A percentile compares a stretch with the other conserved stretches of the same genome.
phyloP scores from a whole-genome alignment of 2,888 invertebrate genomes.

The Habrosyne pyritoides region DNA sequence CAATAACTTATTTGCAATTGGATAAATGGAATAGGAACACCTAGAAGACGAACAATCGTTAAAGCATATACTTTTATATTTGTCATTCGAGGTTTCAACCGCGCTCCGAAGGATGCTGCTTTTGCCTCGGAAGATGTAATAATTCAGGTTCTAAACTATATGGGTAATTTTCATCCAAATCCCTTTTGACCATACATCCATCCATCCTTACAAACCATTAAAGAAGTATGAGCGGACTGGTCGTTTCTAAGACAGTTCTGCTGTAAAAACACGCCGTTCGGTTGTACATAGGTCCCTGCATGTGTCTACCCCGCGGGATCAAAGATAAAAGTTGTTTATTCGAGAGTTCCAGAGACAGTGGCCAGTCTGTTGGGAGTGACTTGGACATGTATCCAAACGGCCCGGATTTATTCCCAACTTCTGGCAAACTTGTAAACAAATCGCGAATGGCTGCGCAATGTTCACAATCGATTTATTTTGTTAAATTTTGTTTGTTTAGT shows the following conservation, averaged over 20 bases:
- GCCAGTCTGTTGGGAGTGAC: constrained; percentile 7
- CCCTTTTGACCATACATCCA: too few species aligned
- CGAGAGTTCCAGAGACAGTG: constrained; percentile 14
- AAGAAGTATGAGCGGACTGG: too few species aligned
- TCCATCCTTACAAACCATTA: too few species aligned
- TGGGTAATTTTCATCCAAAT: too few species aligned
- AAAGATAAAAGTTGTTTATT: constrained; percentile 29
- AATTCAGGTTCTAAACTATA: too few species aligned
- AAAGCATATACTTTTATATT: too few species aligned
- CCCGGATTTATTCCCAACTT: constrained; percentile 8
- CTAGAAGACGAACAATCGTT: too few species aligned
- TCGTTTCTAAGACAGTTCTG: not conserved
- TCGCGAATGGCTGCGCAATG: constrained; percentile 1
- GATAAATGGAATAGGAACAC: not conserved
- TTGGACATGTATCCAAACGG: constrained; percentile 8
- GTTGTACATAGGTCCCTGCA: not conserved
- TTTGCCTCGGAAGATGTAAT: too few species aligned
- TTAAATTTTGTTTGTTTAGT: constrained; percentile 5
- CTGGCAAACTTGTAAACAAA: constrained; percentile 9
- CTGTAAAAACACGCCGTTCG: too few species aligned
- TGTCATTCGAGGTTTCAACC: too few species aligned
- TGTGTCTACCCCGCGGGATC: constrained; percentile 10
- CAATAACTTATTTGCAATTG: too few species aligned
- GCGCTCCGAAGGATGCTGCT: too few species aligned
- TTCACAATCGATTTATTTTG: constrained; percentile 3